These are phyloP conservation scores for Flexamia atlantica DNA, from an alignment of 2,888 invertebrate species.

Conservation along the genomic window DNA sequence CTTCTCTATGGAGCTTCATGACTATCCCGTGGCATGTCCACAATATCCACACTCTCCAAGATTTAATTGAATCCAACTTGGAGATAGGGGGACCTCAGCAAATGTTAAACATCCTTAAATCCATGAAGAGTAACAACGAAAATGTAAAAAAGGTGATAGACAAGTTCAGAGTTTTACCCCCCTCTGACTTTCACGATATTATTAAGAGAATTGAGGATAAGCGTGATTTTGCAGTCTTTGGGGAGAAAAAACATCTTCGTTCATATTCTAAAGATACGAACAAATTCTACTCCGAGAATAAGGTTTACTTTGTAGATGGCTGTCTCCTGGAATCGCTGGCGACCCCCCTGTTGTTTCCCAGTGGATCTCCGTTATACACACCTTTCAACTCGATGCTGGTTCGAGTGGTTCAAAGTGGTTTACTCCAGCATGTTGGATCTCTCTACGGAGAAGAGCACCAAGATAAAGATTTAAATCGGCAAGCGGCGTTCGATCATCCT, in stretches of 20 bases:
- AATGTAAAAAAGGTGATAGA: conserved; percentile 64
- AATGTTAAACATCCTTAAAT: conserved; percentile 67
- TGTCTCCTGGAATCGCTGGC: conserved; percentile 58
- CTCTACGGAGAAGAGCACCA: not conserved
- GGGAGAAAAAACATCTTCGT: conserved; percentile 56
- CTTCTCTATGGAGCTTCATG: conserved; percentile 69
- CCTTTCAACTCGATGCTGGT: conserved; percentile 57
- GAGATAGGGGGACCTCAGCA: conserved; percentile 68
- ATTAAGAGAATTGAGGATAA: conserved; percentile 63
- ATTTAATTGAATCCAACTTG: conserved; percentile 68
- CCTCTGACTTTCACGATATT: conserved; percentile 65
- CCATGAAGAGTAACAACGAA: conserved; percentile 65
- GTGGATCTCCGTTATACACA: conserved; percentile 52
- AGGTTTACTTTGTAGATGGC: conserved; percentile 56
- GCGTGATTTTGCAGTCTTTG: conserved; percentile 66
- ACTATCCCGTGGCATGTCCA: conserved; percentile 69
- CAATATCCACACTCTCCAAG: conserved; percentile 67
- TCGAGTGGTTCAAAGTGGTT: conserved; percentile 53
- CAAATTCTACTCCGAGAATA: conserved; percentile 49
- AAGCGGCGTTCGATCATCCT: not conserved
- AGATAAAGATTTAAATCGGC: not conserved
- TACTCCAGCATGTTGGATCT: conserved; percentile 31
- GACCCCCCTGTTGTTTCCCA: conserved; percentile 52
- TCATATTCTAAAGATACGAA: conserved; percentile 58
- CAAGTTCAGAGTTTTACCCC: conserved; percentile 65